Evolutionary conservation across 2,797 vertebrate genomes (phyloP), one percentile per base, ranked within the genome.

Genomic region (Caiman crocodilus): DNA sequence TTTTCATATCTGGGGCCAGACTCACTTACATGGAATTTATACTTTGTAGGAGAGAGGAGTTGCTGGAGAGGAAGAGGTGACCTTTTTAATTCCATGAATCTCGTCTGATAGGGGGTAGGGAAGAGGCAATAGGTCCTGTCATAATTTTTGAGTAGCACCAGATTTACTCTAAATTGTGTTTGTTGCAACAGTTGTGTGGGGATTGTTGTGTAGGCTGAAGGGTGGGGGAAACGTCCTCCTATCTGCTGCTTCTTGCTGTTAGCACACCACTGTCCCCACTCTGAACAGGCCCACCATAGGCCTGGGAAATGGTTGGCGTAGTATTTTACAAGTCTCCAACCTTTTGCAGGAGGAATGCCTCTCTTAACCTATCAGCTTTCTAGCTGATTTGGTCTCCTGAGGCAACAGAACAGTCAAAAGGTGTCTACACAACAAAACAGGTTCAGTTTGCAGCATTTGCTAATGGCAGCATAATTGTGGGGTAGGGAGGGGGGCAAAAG

Each of bases 301-400:
- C 42, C 42, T 15, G 5, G 1, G 4, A 5, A 15, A 2, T 7
- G 5, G 2, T 20, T 2, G 3, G 9, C 50, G 25, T 7, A 55
- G 20, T 1, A 0, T 17, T 20, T 2, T 15, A 50, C 12, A 1
- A 4, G 0, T 57, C 65, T 21, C 56, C 13, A 50, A 0, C 12
- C 17, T 2, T 56, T 28, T 28, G 6, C 4, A 6, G 61, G 18
- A 76, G 42, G 28, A n/a, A 59, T 5, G 5, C 69, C 50, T 79
- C 58, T 7, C 5, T 14, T 76, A 73, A 12, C 15, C 8, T 15
- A 3, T 77, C 69, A 61, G 3, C 65, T 20, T 84, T 59, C 25
- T 82, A 26, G 26, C 23, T 83, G 28, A 4, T 42, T 76, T 58
- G 55, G 76, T 16, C 64, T 16, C 7, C 64, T 65, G 26, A 76